phyloP scores from a whole-genome alignment of 2,797 vertebrate species.

The Macropus fuliginosus region DNA sequence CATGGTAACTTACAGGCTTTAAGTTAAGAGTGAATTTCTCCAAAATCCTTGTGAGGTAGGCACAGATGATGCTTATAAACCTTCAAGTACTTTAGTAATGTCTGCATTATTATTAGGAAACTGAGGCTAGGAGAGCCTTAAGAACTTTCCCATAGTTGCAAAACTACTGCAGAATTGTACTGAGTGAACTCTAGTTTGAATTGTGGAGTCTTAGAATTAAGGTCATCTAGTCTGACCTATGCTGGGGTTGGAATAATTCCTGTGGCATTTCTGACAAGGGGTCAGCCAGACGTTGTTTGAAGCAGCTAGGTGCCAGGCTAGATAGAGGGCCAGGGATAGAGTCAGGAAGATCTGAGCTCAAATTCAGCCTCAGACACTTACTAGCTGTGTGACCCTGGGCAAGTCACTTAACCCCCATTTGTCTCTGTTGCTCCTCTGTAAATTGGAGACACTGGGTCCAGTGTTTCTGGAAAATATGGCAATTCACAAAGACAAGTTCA shows the following conservation, averaged over 20 bases:
- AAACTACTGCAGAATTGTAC: neutral
- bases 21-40: neutral
- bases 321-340: accelerated
- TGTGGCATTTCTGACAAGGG: neutral
- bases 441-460: neutral
- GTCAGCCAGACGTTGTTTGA: neutral
- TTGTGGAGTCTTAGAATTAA: neutral
- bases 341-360: too few relatives aligned
- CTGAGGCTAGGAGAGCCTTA: neutral
- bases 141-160: neutral
- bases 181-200: neutral
- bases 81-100: neutral
- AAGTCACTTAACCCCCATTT: neutral
- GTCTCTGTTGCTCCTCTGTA: neutral
- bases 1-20: neutral
- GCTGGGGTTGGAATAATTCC: neutral
- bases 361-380: too few relatives aligned
- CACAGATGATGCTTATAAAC: neutral
- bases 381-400: neutral
- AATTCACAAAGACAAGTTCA: neutral
- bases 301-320: neutral
- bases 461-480: neutral
- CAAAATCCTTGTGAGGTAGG: neutral
- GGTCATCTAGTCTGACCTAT: neutral
- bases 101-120: neutral